Evolutionary conservation across 2,113 vertebrate species (phyloP).

Genomic region (Paratilapia polleni): DNA sequence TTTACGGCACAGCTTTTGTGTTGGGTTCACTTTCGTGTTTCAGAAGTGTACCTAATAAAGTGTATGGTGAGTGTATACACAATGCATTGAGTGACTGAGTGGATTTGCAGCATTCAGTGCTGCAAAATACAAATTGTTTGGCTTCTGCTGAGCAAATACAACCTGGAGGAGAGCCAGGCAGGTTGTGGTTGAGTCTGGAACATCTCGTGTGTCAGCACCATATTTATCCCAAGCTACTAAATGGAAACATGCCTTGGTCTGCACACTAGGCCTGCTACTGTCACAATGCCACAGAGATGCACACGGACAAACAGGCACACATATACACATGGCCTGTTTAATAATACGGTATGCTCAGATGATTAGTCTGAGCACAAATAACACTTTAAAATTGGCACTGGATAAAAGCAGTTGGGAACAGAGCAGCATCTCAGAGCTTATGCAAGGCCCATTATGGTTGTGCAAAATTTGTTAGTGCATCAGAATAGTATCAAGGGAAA

Average conservation of each 20-base stretch:
- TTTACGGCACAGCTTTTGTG: no score
- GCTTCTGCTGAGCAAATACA: conserved; percentile 60
- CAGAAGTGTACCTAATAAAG: no score
- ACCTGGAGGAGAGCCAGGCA: conserved; percentile 65
- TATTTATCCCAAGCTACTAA: conserved; percentile 72
- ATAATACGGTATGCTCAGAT: conserved; percentile 8
- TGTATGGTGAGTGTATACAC: neutral
- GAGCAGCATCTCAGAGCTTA: neutral
- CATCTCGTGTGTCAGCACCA: conserved; percentile 71
- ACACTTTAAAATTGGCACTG: neutral
- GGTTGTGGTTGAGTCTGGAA: conserved; percentile 69
- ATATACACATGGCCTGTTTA: conserved; percentile 21
- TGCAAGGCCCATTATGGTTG: neutral
- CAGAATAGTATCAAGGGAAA: neutral
- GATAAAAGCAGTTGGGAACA: conserved; percentile 5
- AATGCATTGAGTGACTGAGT: conserved; percentile 29
- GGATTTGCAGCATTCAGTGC: conserved; percentile 53
- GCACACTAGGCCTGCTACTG: conserved; percentile 49
- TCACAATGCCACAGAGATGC: conserved; percentile 29
- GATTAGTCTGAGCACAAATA: conserved; percentile 35
- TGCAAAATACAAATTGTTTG: conserved; percentile 69
- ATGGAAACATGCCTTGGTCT: conserved; percentile 72
- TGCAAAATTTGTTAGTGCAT: neutral
- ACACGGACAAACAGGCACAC: neutral
- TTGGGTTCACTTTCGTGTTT: no score